Conservation (phyloP, 1,140 invertebrate species). For the Brachionus calyciflorus region DNA sequence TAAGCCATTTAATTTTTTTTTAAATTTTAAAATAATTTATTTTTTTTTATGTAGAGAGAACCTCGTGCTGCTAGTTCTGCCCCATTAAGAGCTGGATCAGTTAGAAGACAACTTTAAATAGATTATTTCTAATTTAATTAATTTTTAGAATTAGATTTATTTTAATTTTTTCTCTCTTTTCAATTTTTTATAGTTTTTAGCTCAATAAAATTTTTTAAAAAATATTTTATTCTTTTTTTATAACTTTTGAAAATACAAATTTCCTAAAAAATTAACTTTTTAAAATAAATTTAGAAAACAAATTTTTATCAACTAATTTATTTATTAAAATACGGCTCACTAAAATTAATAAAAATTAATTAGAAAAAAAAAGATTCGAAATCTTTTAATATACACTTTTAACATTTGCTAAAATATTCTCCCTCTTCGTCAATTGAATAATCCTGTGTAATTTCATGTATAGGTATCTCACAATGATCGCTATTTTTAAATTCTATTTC, state of each 20-base stretch:
- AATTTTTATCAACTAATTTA: no score
- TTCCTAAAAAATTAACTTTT: no score
- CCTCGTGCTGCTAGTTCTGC: neutral
- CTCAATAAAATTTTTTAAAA: slow-evolving; percentile 2
- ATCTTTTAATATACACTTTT: neutral
- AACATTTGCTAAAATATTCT: slow-evolving; percentile 43
- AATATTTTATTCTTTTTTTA: neutral
- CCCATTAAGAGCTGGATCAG: slow-evolving; percentile 32
- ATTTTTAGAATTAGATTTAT: slow-evolving; percentile 18
- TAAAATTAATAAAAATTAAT: neutral
- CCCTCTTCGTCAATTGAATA: slow-evolving; percentile 11
- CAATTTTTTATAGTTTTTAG: neutral
- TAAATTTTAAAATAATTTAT: neutral
- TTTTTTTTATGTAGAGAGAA: slow-evolving; percentile 30
- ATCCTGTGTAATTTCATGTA: neutral
- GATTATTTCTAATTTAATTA: neutral
- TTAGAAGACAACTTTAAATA: slow-evolving; percentile 35
- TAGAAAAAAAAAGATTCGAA: neutral
- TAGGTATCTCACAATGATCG: slow-evolving; percentile 21
- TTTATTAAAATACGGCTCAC: no score
- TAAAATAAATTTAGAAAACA: no score
- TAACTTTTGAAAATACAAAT: no score
- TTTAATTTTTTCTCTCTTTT: neutral
- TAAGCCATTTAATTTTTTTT: neutral
- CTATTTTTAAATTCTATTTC: slow-evolving; percentile 44